phyloP scores from a whole-genome alignment of 2,888 invertebrate genomes.

The Chrysolina oricalcia region DNA sequence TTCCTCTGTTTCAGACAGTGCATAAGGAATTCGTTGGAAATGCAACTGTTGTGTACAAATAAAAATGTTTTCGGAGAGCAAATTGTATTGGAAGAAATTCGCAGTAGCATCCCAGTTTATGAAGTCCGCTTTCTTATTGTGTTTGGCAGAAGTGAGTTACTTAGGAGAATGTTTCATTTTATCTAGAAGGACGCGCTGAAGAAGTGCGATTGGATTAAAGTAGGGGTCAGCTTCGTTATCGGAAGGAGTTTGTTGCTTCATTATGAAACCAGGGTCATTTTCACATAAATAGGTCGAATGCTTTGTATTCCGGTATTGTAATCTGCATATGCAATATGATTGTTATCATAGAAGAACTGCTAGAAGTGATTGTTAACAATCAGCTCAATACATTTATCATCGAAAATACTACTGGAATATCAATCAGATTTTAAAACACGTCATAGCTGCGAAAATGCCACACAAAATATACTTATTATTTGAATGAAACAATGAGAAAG shows the following conservation, averaged over 20 bases:
- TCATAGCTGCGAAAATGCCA: no score
- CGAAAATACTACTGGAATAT: no score
- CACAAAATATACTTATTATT: no score
- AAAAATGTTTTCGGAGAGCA: slow-evolving; percentile 36
- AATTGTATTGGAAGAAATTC: slow-evolving; percentile 7
- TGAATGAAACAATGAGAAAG: no score
- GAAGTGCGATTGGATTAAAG: background rate
- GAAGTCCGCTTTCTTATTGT: slow-evolving; percentile 13
- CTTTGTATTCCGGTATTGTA: no score
- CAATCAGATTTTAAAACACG: no score
- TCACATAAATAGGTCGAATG: no score
- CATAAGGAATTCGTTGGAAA: slow-evolving; percentile 41
- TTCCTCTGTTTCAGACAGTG: slow-evolving; percentile 18
- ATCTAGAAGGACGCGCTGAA: background rate
- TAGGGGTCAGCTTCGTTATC: background rate
- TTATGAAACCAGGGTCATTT: background rate
- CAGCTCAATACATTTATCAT: no score
- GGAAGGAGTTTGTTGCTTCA: background rate
- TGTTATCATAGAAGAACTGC: no score
- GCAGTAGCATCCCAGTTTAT: background rate
- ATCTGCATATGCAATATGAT: no score
- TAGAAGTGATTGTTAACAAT: no score
- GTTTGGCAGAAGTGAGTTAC: slow-evolving; percentile 9
- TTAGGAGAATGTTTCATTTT: background rate
- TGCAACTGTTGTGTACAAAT: slow-evolving; percentile 44